phyloP scores from a whole-genome alignment of 1,140 invertebrate genomes.

The Leptopilina clavipes region DNA sequence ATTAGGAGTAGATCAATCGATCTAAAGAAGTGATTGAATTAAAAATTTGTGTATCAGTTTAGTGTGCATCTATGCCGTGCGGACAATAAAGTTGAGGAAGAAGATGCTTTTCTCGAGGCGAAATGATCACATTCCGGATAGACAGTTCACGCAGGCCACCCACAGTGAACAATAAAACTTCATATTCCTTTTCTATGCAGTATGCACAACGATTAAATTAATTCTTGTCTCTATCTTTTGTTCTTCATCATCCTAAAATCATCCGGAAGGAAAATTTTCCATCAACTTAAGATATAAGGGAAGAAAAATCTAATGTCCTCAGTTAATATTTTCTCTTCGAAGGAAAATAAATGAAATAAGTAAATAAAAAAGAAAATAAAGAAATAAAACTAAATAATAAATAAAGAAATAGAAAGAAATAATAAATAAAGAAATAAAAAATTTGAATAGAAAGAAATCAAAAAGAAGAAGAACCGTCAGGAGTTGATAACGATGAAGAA shows the following conservation, averaged over 20 bases:
- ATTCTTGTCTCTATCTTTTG: not conserved
- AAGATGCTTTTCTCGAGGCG: constrained; percentile 33
- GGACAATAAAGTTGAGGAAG: constrained; percentile 42
- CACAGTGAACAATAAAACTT: not conserved
- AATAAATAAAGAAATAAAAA: no score
- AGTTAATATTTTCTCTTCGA: no score
- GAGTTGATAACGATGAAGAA: not conserved
- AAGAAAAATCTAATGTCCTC: no score
- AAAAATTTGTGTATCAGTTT: constrained; percentile 49
- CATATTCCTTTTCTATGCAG: constrained; percentile 28
- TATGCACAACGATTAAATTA: not conserved
- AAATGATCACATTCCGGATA: constrained; percentile 47
- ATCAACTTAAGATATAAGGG: no score
- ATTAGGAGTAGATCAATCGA: no score
- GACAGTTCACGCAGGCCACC: constrained; percentile 36
- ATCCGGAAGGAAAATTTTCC: no score
- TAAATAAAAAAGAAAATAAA: no score
- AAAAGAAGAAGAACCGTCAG: not conserved
- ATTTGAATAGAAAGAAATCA: no score
- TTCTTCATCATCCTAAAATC: not conserved
- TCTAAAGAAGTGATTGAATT: constrained; percentile 41
- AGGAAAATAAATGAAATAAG: no score
- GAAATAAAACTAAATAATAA: no score
- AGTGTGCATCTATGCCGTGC: not conserved
- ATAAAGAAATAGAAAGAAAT: not conserved